Percentiles rank a stretch among this genome's conserved stretches.
These are phyloP conservation scores for Zaprionus capensis DNA, from an alignment of 1,140 invertebrate genomes.

Conservation along the genomic window DNA sequence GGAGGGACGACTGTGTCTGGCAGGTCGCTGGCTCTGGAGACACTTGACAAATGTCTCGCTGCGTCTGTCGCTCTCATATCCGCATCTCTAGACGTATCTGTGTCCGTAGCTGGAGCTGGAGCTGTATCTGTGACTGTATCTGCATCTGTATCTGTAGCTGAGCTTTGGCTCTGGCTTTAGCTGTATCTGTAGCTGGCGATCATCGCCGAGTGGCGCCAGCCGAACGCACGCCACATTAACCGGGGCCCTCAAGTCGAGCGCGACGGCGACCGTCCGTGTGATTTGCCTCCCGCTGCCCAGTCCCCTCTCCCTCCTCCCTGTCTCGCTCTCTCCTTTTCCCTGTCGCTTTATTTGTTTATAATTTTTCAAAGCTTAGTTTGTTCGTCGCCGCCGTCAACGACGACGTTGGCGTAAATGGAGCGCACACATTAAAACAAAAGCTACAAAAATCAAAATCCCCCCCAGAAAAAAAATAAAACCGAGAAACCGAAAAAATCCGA, in stretches of 20 bases:
- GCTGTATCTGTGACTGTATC: conserved; percentile 15
- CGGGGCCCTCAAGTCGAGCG: conserved; percentile 36
- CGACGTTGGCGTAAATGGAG: conserved; percentile 64
- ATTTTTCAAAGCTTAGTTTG: conserved; percentile 73
- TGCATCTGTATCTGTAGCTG: conserved; percentile 1
- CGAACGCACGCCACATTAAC: conserved; percentile 75
- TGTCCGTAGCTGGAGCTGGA: conserved; percentile 23
- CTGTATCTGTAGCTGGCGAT: conserved; percentile 23
- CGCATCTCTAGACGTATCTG: conserved; percentile 38
- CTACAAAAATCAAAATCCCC: conserved; percentile 36
- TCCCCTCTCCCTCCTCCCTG: not conserved
- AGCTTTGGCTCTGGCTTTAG: not conserved
- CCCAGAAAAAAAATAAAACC: conserved; percentile 16
- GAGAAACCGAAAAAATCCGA: conserved; percentile 7
- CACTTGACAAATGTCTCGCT: conserved; percentile 75
- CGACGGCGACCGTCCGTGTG: conserved; percentile 62
- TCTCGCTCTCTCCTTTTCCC: not conserved
- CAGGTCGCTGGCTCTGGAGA: conserved; percentile 8
- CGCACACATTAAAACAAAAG: conserved; percentile 54
- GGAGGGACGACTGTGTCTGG: not conserved
- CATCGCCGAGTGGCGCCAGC: conserved; percentile 62
- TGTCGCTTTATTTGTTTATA: conserved; percentile 72
- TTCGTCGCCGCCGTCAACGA: conserved; percentile 28
- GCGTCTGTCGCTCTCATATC: conserved; percentile 48
- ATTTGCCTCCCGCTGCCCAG: conserved; percentile 51